phyloP scores from a whole-genome alignment of 2,888 invertebrate genomes.

The Noctua janthe region DNA sequence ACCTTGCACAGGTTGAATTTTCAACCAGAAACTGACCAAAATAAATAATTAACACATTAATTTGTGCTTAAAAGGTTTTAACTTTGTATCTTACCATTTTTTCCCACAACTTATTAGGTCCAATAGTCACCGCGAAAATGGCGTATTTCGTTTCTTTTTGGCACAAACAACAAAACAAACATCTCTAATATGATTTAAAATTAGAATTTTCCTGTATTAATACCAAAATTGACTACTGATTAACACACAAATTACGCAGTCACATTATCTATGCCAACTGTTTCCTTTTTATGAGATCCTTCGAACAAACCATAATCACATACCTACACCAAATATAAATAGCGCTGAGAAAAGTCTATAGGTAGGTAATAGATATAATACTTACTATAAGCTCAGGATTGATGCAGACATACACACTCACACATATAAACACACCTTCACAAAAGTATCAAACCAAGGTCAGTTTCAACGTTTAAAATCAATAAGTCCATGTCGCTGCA shows the following conservation, averaged over 20 bases:
- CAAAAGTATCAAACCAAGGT: not conserved
- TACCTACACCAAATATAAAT: not conserved
- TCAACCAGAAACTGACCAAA: not conserved
- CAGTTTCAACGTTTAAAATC: slow-evolving; percentile 79
- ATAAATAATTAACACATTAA: not conserved
- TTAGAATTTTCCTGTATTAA: not conserved
- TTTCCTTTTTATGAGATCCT: not conserved
- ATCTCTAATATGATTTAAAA: not conserved
- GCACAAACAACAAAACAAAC: not conserved
- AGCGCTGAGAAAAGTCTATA: not conserved
- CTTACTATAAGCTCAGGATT: slow-evolving; percentile 33
- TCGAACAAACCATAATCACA: not conserved
- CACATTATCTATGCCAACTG: not conserved
- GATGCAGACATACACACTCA: not conserved
- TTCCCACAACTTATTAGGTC: not conserved
- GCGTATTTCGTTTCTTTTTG: not conserved
- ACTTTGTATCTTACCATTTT: not conserved
- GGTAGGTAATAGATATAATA: not conserved
- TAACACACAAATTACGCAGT: not conserved
- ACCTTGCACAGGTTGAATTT: not conserved
- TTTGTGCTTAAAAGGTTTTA: not conserved
- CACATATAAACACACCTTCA: not conserved
- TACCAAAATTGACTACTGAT: not conserved
- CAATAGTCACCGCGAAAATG: not conserved
- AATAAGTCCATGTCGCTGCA: slow-evolving; percentile 85